Base-by-base conservation (phyloP, 2,113 vertebrate genomes). In the Nibea coibor region DNA sequence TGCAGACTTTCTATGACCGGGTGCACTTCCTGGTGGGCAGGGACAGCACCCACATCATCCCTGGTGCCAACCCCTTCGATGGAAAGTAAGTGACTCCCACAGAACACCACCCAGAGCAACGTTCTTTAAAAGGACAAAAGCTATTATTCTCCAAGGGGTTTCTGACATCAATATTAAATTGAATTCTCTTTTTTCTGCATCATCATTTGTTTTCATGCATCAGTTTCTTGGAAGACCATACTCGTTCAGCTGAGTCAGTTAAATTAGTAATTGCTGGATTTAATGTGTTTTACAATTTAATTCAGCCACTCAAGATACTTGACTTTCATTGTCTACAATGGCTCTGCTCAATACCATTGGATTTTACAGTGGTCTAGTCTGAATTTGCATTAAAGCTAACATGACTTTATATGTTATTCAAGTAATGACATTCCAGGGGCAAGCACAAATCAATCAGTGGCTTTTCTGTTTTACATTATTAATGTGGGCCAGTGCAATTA, bases 21-120 rank as follows among this genome's bases (percentile, higher is more conserved):
- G 96, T 99, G 87, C 97, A 94, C 83, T 99, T 99, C 94, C 95
- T 99, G 3, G 95, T 99, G 17, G 96, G 97, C 93, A 96, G 95
- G 75, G 97, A 98, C 93, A 98, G 97, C 95, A 99, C 97, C 4
- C 98, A 99, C 2, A 7, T 96, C 89, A 94, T 98, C 82, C 97
- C 96, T 0, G 97, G 96, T 56, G 94, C 96, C 73, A 99, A 97
- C 84, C 98, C 97, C 51, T 99, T 99, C 39, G 96, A 97, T 7
- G 95, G 96, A 93, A 96, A 96, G 98, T 99, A 87, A 97, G 98
- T 96, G 17, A 80, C 48, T 53, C 4, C 48, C 48, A 11, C 9
- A 14, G 47, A 15, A 68, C 48, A 54, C 43, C 58, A 28, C 24
- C 42, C 53, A n/a, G 43, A 19, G 5, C 4, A 10, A 42, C 35